Evolutionary conservation across 2,797 vertebrate species (phyloP).

Genomic region (Apogon hyalosoma): DNA sequence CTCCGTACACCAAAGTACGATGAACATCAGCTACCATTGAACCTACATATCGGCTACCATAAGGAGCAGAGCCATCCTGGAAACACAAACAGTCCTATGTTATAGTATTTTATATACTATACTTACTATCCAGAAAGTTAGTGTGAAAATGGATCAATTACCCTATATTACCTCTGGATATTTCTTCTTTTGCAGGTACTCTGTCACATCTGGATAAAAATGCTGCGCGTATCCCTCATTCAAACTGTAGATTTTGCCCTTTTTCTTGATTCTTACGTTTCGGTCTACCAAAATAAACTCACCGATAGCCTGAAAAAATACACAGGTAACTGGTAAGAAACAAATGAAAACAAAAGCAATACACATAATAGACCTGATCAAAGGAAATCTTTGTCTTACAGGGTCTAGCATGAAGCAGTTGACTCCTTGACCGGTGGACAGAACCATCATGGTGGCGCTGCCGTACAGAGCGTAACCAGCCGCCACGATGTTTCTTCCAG

Average conservation of each 20-base stretch:
- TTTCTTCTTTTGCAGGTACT: slow-evolving; percentile 96
- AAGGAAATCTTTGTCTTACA: slow-evolving; percentile 76
- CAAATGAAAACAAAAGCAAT: neutral
- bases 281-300: slow-evolving; percentile 95
- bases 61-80: slow-evolving; percentile 92
- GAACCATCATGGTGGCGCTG: slow-evolving; percentile 97
- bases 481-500: slow-evolving; percentile 92
- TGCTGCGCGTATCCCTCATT: slow-evolving; percentile 96
- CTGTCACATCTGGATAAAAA: slow-evolving; percentile 90
- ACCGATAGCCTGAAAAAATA: slow-evolving; percentile 88
- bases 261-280: slow-evolving; percentile 94
- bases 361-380: too few relatives aligned
- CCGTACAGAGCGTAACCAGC: slow-evolving; percentile 96
- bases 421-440: slow-evolving; percentile 91
- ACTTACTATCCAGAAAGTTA: neutral
- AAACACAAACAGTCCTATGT: slow-evolving; percentile 1
- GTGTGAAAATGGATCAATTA: neutral
- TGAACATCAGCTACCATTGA: slow-evolving; percentile 99
- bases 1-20: slow-evolving; percentile 95
- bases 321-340: neutral
- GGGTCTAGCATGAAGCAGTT: slow-evolving; percentile 99
- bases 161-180: slow-evolving; percentile 86
- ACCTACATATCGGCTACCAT: slow-evolving; percentile 93
- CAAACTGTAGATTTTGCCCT: slow-evolving; percentile 95
- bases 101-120: neutral